A percentile compares a stretch with the other conserved stretches of the same genome.
phyloP scores from a whole-genome alignment of 2,797 vertebrate species.

The Cephalopachus bancanus region DNA sequence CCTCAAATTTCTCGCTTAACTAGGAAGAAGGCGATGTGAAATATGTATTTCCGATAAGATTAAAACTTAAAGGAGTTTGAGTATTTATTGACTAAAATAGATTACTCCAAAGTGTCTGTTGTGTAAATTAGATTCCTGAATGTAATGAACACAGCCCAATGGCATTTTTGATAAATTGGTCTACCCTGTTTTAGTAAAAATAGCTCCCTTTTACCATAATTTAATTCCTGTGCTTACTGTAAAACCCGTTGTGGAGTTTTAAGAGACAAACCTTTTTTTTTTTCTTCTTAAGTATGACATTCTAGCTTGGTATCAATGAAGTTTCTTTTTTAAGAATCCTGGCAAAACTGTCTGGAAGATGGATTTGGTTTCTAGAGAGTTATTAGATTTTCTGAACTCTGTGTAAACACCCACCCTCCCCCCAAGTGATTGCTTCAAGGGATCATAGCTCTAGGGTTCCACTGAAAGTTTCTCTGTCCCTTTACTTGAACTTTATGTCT shows the following conservation, averaged over 20 bases:
- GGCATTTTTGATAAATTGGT: constrained; percentile 89
- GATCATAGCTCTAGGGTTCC: background rate
- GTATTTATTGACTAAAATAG: constrained; percentile 88
- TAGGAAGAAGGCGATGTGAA: constrained; percentile 82
- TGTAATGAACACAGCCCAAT: constrained; percentile 86
- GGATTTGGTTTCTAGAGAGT: constrained; percentile 73
- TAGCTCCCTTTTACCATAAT: constrained; percentile 88
- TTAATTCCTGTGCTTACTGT: constrained; percentile 88
- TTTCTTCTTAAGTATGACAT: constrained; percentile 80
- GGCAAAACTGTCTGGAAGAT: constrained; percentile 75
- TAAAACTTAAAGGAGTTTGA: constrained; percentile 85
- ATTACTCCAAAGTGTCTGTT: constrained; percentile 86
- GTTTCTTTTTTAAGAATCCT: constrained; percentile 74
- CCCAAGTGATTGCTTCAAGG: background rate
- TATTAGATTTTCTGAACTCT: constrained; percentile 62
- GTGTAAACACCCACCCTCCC: background rate
- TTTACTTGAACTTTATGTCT: constrained; percentile 45
- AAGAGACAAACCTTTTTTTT: constrained; percentile 81
- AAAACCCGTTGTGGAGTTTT: constrained; percentile 90
- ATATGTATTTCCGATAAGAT: constrained; percentile 83
- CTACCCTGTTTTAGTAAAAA: constrained; percentile 89
- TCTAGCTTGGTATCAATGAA: background rate
- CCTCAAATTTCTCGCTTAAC: constrained; percentile 70
- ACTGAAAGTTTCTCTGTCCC: background rate
- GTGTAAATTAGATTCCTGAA: constrained; percentile 89